These are phyloP conservation scores for Petroica traversi DNA, from an alignment of 2,113 vertebrate genomes.

Conservation along the genomic window DNA sequence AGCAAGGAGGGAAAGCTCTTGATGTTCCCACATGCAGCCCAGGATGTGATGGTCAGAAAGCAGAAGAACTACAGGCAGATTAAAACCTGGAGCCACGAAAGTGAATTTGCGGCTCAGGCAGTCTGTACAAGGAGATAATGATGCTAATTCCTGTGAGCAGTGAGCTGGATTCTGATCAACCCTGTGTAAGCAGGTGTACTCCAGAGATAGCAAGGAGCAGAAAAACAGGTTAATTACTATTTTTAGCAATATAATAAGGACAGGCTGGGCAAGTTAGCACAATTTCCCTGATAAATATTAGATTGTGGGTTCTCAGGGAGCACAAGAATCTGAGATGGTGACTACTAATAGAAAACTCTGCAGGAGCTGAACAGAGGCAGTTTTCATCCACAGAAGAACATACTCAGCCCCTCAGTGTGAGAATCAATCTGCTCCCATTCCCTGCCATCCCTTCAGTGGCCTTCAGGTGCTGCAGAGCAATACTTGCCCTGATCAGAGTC, in stretches of 20 bases:
- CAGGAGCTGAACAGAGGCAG: background rate
- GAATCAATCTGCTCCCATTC: background rate
- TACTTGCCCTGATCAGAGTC: background rate
- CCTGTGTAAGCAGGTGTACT: conserved; percentile 16
- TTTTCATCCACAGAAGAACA: background rate
- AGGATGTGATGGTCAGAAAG: background rate
- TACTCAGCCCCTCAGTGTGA: background rate
- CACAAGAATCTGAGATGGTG: background rate
- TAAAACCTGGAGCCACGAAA: background rate
- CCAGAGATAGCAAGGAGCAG: background rate
- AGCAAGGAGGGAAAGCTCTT: background rate
- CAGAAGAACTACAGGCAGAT: background rate
- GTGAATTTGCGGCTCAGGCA: background rate
- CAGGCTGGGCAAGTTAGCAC: background rate
- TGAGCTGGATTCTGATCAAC: conserved; percentile 37
- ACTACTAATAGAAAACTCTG: background rate
- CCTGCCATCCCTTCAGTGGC: background rate
- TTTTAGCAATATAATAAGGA: background rate
- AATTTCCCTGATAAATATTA: background rate
- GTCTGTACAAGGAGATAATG: conserved; percentile 41
- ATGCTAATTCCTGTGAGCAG: conserved; percentile 37
- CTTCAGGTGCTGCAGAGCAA: background rate
- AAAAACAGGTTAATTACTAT: background rate
- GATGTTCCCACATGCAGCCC: background rate
- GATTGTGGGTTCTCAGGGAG: background rate